These are phyloP conservation scores for Cynodonichthys magdalenae DNA, from an alignment of 2,797 vertebrate species.

Conservation along the genomic window DNA sequence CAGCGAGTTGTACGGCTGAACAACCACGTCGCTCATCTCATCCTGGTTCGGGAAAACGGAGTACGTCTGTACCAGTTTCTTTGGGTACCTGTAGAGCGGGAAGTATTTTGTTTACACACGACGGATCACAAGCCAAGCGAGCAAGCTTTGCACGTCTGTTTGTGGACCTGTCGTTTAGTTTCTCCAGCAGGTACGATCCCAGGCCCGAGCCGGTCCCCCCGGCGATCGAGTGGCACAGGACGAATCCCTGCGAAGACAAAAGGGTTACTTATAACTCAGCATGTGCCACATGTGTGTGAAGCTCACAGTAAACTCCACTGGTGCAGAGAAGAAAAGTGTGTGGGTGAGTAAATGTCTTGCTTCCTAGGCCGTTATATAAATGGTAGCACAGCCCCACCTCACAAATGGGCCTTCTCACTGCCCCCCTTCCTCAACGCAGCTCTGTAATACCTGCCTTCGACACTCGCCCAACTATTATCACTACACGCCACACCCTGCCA, in stretches of 20 bases:
- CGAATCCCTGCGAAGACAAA: conserved; percentile 87
- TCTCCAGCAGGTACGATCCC: conserved; percentile 94
- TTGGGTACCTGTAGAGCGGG: conserved; percentile 86
- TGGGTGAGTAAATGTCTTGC: conserved; percentile 81
- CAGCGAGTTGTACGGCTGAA: conserved; percentile 97
- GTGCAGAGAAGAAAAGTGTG: conserved; percentile 55
- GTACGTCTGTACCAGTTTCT: conserved; percentile 97
- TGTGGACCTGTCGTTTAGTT: conserved; percentile 93
- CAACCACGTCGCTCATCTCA: conserved; percentile 98
- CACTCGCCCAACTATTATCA: conserved; percentile 75
- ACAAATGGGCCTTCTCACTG: conserved; percentile 64
- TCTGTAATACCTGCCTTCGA: conserved; percentile 79
- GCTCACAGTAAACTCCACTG: conserved; percentile 49
- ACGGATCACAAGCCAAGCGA: neutral
- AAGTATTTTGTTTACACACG: conserved; percentile 2
- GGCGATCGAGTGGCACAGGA: conserved; percentile 96
- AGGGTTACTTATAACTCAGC: conserved; percentile 43
- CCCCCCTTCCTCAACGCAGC: conserved; percentile 46
- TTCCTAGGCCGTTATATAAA: conserved; percentile 73
- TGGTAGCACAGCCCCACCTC: conserved; percentile 72
- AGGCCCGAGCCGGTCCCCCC: conserved; percentile 94
- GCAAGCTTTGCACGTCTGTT: conserved; percentile 8
- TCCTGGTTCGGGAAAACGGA: conserved; percentile 98
- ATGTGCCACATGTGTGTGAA: conserved; percentile 47
- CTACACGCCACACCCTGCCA: conserved; percentile 73